A percentile compares a stretch with the other conserved stretches of the same genome.
These are phyloP conservation scores for Vulpes lagopus DNA, from an alignment of 2,113 vertebrate genomes.

Conservation along the genomic window DNA sequence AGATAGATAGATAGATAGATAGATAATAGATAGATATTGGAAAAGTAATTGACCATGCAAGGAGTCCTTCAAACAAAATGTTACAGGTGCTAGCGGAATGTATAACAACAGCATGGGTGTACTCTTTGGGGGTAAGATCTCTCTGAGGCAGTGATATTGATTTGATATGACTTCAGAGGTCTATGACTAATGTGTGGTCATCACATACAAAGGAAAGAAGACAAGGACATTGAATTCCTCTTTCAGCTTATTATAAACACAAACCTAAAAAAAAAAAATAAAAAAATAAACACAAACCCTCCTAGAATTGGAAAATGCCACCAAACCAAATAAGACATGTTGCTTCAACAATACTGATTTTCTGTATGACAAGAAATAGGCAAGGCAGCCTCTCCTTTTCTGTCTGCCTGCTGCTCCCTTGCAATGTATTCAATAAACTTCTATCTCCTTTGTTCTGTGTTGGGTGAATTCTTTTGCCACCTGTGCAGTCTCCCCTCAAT, in stretches of 20 bases:
- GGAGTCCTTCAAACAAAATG: not conserved
- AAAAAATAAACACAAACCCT: slow-evolving; percentile 28
- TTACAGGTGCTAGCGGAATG: not conserved
- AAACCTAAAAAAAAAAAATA: too few species aligned
- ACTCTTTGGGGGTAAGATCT: not conserved
- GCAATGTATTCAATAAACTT: too few species aligned
- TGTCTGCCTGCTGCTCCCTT: too few species aligned
- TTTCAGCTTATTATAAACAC: not conserved
- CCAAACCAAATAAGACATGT: not conserved
- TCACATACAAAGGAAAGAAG: not conserved
- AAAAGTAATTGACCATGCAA: not conserved
- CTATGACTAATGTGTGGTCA: not conserved
- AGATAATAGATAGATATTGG: too few species aligned
- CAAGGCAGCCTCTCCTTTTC: too few species aligned
- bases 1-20: too few species aligned
- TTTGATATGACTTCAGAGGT: slow-evolving; percentile 19
- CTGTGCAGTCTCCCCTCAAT: not conserved
- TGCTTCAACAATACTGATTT: not conserved
- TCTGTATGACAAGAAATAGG: not conserved
- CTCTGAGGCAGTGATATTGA: not conserved
- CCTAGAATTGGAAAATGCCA: not conserved
- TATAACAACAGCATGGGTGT: not conserved
- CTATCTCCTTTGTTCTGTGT: too few species aligned
- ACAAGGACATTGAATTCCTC: slow-evolving; percentile 9
- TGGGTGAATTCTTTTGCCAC: not conserved